Percentiles rank a stretch among this genome's conserved stretches.
phyloP scores from a whole-genome alignment of 2,888 invertebrate species.

The Geotrupes spiniger region DNA sequence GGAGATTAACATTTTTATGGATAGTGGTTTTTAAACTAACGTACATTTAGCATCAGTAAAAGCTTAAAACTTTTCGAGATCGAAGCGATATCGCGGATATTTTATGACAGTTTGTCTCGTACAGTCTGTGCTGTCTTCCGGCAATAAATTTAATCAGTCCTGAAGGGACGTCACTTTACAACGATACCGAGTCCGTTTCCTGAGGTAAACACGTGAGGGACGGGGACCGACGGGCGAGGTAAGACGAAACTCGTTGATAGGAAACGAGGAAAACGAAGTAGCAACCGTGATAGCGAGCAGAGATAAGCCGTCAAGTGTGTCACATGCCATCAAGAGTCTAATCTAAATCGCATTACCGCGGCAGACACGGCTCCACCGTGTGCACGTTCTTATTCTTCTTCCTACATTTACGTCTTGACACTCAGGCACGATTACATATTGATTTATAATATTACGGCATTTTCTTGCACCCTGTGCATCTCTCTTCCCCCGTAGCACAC shows the following conservation, averaged over 20 bases:
- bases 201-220: not conserved
- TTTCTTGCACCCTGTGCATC: constrained; percentile 11
- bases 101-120: too few relatives aligned
- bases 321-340: constrained; percentile 46
- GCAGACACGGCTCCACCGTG: constrained; percentile 27
- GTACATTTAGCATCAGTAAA: too few relatives aligned
- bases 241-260: constrained; percentile 17
- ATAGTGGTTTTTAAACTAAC: too few relatives aligned
- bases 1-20: too few relatives aligned
- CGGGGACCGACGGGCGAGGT: not conserved
- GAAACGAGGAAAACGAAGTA: constrained; percentile 33
- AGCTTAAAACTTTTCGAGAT: too few relatives aligned
- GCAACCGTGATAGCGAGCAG: constrained; percentile 37
- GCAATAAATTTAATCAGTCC: constrained; percentile 3
- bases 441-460: constrained; percentile 40
- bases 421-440: constrained; percentile 40
- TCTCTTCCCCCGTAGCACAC: too few relatives aligned
- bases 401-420: constrained; percentile 28
- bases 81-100: too few relatives aligned
- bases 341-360: constrained; percentile 47
- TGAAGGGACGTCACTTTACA: not conserved
- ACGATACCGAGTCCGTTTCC: too few relatives aligned
- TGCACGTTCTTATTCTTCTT: constrained; percentile 33
- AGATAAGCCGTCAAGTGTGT: constrained; percentile 45
- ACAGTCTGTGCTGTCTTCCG: not conserved